Base-by-base conservation (phyloP, 2,797 vertebrate species). In the Aplochiton taeniatus region DNA sequence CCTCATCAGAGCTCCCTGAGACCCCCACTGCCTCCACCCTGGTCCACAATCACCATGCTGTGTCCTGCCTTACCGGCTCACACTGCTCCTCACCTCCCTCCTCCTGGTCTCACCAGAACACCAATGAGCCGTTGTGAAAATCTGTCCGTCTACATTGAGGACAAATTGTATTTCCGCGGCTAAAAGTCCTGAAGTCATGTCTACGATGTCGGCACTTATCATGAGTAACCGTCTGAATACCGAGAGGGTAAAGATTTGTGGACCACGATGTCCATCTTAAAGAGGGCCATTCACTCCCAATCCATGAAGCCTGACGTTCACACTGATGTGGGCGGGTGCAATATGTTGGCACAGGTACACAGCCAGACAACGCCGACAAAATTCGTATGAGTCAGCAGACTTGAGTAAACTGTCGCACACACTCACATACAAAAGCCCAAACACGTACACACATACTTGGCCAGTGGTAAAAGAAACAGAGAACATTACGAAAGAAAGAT, bases 231-330 rank as follows among this genome's bases (percentile, higher is more conserved):
- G 47, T 14, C 31, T 2, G 76, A 75, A 75, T 19, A 63, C 58
- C 20, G 61, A 66, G 70, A 70, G 79, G 72, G 62, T 73, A 65
- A 42, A 72, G 81, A 87, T 87, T 83, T 86, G 54, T 54, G 43
- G 76, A 79, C 74, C 67, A 67, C 4, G 65, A 65, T 77, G 66
- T 72, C 75, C 81, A 75, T 76, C 70, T 6, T 3, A 31, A 2
- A 17, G 50, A 74, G 72, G 66, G 59, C 16, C 60, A 80, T 68
- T 80, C 74, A 62, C 77, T 82, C 69, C 66, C 54, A 74, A 69
- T 70, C 58, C 50, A 51, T n/a, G 58, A 72, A 44, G 53, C 9
- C 57, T 47, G 11, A 12, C 54, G 58, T 50, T 61, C 10, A 17
- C 19, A 51, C 45, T 19, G 13, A 42, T 31, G n/a, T 13, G 12